Conservation (phyloP, 2,113 vertebrate genomes). For the Ochotona princeps region DNA sequence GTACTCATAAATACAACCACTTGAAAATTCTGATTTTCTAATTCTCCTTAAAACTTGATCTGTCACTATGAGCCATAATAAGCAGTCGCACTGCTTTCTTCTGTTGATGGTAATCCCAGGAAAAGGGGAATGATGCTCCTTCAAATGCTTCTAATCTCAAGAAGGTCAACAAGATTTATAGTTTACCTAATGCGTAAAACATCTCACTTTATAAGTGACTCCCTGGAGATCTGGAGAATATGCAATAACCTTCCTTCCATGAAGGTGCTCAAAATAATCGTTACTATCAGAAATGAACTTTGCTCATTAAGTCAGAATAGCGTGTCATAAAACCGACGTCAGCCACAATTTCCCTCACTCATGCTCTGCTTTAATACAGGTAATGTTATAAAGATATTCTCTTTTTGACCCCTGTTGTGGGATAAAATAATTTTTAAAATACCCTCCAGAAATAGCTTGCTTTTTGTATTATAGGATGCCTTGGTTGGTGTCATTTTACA, state of each 20-base stretch:
- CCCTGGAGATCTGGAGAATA: slow-evolving; percentile 77
- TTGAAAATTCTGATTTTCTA: slow-evolving; percentile 28
- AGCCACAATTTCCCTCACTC: neutral
- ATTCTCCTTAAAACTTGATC: slow-evolving; percentile 39
- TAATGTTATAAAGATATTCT: slow-evolving; percentile 66
- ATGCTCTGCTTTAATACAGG: slow-evolving; percentile 70
- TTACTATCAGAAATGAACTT: slow-evolving; percentile 61
- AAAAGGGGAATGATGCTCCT: slow-evolving; percentile 77
- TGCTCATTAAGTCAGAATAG: slow-evolving; percentile 66
- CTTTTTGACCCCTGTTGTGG: neutral
- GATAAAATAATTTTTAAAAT: slow-evolving; percentile 10
- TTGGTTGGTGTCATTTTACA: neutral
- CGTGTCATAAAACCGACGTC: slow-evolving; percentile 63
- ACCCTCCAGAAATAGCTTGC: neutral
- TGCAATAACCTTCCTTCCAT: slow-evolving; percentile 80
- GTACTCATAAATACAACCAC: neutral
- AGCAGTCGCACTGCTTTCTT: slow-evolving; percentile 61
- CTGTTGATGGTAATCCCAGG: slow-evolving; percentile 57
- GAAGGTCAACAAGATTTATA: slow-evolving; percentile 84
- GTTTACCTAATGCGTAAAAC: slow-evolving; percentile 80
- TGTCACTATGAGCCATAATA: slow-evolving; percentile 50
- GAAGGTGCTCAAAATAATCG: slow-evolving; percentile 76
- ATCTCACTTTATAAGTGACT: slow-evolving; percentile 82
- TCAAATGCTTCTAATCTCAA: slow-evolving; percentile 81
- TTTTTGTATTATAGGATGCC: neutral